A percentile compares a stretch with the other conserved stretches of the same genome.
Conservation (phyloP, 2,888 invertebrate genomes). For the Nowickia ferox region DNA sequence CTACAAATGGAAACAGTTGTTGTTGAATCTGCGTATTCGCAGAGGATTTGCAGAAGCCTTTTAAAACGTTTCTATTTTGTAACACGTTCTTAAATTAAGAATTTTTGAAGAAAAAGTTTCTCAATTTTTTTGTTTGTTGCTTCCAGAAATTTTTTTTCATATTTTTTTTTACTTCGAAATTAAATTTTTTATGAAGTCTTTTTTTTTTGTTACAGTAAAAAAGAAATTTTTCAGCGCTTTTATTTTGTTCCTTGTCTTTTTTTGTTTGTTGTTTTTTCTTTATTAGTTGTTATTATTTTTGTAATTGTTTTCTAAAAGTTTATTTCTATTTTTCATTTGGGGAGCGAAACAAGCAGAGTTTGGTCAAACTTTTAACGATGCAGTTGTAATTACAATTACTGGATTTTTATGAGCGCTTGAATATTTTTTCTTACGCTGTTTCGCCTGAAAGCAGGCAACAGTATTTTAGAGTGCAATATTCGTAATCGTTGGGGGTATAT, state of each 20-base stretch:
- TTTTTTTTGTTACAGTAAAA: slow-evolving; percentile 12
- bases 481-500: background rate
- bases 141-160: slow-evolving; percentile 2
- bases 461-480: background rate
- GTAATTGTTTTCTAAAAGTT: slow-evolving; percentile 57
- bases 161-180: background rate
- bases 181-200: background rate
- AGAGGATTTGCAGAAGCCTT: slow-evolving; percentile 39
- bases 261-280: slow-evolving; percentile 43
- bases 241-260: slow-evolving; percentile 15
- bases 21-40: slow-evolving; percentile 10
- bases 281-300: slow-evolving; percentile 66
- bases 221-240: slow-evolving; percentile 41
- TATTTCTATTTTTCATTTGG: slow-evolving; percentile 30
- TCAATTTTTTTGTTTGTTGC: slow-evolving; percentile 27
- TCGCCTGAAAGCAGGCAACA: slow-evolving; percentile 40
- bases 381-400: slow-evolving; percentile 47
- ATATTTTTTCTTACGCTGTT: background rate
- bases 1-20: slow-evolving; percentile 24
- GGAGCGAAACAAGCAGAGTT: background rate
- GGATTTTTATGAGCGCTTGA: background rate
- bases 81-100: slow-evolving; percentile 21
- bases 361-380: slow-evolving; percentile 62
- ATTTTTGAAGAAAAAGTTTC: slow-evolving; percentile 5
- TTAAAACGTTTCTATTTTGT: slow-evolving; percentile 33